Percentiles rank a stretch among this genome's conserved stretches.
These are phyloP conservation scores for Anthopleura xanthogrammica DNA, from an alignment of 92 coral and sea anemone species.

Conservation along the genomic window DNA sequence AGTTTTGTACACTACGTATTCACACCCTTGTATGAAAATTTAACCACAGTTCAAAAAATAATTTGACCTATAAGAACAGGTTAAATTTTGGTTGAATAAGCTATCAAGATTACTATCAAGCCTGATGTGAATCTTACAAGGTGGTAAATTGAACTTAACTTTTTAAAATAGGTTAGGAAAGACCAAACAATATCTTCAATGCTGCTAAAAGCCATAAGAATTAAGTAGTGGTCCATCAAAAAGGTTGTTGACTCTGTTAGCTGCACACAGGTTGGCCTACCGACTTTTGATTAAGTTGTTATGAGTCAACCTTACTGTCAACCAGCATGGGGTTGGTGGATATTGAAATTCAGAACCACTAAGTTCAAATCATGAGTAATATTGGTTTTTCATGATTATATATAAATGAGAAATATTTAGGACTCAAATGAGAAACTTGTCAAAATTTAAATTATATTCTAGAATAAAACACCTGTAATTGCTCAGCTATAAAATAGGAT, in stretches of 20 bases:
- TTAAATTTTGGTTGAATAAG: not conserved
- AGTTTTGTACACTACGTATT: not conserved
- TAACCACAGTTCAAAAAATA: not conserved
- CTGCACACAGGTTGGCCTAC: not conserved
- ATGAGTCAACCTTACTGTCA: slow-evolving; percentile 5
- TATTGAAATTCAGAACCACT: slow-evolving; percentile 12
- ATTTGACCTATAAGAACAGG: not conserved
- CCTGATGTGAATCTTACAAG: not conserved
- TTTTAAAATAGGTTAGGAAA: not conserved
- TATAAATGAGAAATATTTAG: slow-evolving; percentile 20
- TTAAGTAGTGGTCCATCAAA: not conserved
- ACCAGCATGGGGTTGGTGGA: slow-evolving; percentile 19
- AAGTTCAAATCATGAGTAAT: slow-evolving; percentile 1
- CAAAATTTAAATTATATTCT: not conserved
- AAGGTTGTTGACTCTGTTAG: not conserved
- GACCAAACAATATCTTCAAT: not conserved
- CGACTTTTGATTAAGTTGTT: slow-evolving; percentile 12
- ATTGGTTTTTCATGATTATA: slow-evolving; percentile 1
- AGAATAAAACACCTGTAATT: slow-evolving; percentile 20
- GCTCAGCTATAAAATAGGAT: not conserved
- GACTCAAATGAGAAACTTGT: not conserved
- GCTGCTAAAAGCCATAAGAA: not conserved
- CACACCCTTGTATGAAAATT: not conserved
- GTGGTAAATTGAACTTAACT: not conserved
- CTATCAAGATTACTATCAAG: slow-evolving; percentile 2